These are phyloP conservation scores for Temnothorax nylanderi DNA, from an alignment of 1,140 invertebrate genomes.

Conservation along the genomic window DNA sequence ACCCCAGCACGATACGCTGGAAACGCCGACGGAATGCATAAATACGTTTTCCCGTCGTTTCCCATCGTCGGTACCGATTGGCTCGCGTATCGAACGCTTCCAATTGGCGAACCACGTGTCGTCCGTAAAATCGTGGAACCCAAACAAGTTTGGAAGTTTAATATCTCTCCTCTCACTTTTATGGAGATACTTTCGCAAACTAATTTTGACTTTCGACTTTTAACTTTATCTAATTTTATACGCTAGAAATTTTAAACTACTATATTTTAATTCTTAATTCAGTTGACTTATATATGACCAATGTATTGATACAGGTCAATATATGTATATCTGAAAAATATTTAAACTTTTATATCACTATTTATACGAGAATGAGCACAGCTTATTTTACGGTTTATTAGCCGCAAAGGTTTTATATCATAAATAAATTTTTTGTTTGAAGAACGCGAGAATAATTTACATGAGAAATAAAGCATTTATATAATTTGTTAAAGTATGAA, in stretches of 20 bases:
- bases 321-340: not conserved
- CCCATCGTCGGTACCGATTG: conserved; percentile 36
- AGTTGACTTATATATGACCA: not conserved
- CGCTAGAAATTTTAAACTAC: not conserved
- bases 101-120: conserved; percentile 45
- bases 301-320: not conserved
- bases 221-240: not conserved
- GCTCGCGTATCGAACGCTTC: conserved; percentile 30
- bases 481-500: not conserved
- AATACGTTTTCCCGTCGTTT: conserved; percentile 60
- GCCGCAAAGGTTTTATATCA: not conserved
- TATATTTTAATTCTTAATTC: not conserved
- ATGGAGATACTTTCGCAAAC: conserved; percentile 16
- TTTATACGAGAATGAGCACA: not conserved
- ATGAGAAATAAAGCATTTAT: not conserved
- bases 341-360: not conserved
- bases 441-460: not conserved
- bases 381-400: not conserved
- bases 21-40: conserved; percentile 66
- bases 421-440: not conserved
- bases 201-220: conserved; percentile 4
- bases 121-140: conserved; percentile 33
- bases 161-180: conserved; percentile 21
- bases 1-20: conserved; percentile 23
- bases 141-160: conserved; percentile 38